Evolutionary conservation across 2,113 vertebrate species (phyloP).

Genomic region (Cyanoderma ruficeps): DNA sequence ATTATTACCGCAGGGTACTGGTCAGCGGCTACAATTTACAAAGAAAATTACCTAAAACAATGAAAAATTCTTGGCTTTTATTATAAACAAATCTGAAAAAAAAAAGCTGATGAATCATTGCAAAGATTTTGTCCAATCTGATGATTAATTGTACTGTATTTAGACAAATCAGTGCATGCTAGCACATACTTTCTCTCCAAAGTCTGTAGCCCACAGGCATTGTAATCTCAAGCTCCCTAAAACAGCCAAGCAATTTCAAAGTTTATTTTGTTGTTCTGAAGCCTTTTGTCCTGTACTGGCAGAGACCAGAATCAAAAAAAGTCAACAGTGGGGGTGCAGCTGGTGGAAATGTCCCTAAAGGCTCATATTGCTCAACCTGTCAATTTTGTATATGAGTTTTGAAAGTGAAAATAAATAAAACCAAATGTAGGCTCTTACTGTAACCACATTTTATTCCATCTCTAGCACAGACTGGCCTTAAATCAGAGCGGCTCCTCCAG

Average conservation of each 20-base stretch:
- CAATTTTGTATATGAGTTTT: background rate
- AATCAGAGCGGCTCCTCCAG: background rate
- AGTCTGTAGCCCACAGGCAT: slow-evolving; percentile 19
- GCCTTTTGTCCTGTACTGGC: slow-evolving; percentile 44
- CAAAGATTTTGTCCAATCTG: slow-evolving; percentile 3
- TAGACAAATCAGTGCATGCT: slow-evolving; percentile 28
- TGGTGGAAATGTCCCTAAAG: background rate
- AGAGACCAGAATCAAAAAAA: slow-evolving; percentile 1
- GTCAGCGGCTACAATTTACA: background rate
- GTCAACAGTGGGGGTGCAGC: background rate
- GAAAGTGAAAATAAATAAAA: background rate
- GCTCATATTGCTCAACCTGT: background rate
- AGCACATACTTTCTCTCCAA: background rate
- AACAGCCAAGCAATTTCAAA: slow-evolving; percentile 37
- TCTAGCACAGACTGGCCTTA: background rate
- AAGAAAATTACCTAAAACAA: background rate
- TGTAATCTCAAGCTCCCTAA: slow-evolving; percentile 30
- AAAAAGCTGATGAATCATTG: background rate
- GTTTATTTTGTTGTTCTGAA: slow-evolving; percentile 55
- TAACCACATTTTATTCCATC: background rate
- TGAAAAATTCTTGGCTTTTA: background rate
- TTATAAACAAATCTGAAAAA: background rate
- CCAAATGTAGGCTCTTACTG: background rate
- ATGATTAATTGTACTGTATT: slow-evolving; percentile 36
- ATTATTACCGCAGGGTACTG: background rate